These are phyloP conservation scores for Microctonus aethiopoides DNA, from an alignment of 2,888 invertebrate genomes.

Conservation along the genomic window DNA sequence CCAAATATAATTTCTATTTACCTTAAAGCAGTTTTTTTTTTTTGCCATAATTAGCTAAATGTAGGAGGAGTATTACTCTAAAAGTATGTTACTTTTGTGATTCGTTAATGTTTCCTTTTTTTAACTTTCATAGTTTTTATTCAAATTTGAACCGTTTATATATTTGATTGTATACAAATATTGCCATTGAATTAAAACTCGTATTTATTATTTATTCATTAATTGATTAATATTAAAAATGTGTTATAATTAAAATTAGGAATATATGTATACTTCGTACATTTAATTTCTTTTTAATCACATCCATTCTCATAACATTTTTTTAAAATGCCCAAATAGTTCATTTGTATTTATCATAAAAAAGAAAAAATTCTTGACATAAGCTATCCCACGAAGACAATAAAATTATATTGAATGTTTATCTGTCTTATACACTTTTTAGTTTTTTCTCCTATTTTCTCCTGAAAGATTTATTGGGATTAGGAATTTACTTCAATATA, in stretches of 20 bases:
- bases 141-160: constrained; percentile 26
- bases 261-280: too few species aligned
- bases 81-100: constrained; percentile 6
- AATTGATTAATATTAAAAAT: background rate
- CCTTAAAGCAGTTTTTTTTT: background rate
- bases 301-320: constrained; percentile 7
- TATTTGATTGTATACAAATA: constrained; percentile 35
- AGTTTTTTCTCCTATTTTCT: background rate
- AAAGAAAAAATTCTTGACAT: constrained; percentile 46
- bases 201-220: constrained; percentile 46
- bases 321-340: constrained; percentile 40
- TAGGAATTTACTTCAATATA: background rate
- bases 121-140: constrained; percentile 36
- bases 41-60: background rate
- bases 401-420: constrained; percentile 64
- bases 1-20: constrained; percentile 16
- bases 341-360: constrained; percentile 55
- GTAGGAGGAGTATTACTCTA: background rate
- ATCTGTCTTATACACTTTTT: constrained; percentile 8
- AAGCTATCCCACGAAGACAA: constrained; percentile 63
- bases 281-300: background rate
- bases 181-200: constrained; percentile 26
- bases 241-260: background rate
- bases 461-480: background rate
- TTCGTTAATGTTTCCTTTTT: constrained; percentile 28